Conservation (phyloP, 1,140 invertebrate species). For the Solen grandis region DNA sequence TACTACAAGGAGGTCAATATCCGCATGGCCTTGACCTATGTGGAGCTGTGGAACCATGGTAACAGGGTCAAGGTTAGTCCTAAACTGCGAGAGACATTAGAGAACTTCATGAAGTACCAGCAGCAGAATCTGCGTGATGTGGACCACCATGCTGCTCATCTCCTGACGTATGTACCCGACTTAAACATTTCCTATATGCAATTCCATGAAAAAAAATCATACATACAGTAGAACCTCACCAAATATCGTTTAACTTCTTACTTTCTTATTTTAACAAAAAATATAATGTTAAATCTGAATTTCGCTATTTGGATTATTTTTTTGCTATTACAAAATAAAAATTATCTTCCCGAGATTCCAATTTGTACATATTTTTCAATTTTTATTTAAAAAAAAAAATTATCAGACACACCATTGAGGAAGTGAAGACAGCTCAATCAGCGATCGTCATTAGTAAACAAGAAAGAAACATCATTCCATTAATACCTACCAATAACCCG, state of each 20-base stretch:
- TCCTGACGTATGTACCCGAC: conserved; percentile 91
- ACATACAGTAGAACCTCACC: too few species aligned
- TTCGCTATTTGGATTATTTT: not conserved
- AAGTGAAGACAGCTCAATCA: too few species aligned
- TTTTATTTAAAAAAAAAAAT: too few species aligned
- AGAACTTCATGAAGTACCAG: conserved; percentile 94
- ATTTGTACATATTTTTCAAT: too few species aligned
- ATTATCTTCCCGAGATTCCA: too few species aligned
- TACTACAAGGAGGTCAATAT: conserved; percentile 96
- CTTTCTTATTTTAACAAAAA: too few species aligned
- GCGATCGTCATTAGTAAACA: too few species aligned
- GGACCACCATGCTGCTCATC: conserved; percentile 93
- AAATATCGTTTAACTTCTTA: not conserved
- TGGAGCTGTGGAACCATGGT: conserved; percentile 96
- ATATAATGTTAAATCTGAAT: not conserved
- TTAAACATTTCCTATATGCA: too few species aligned
- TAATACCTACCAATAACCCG: too few species aligned
- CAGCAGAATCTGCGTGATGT: conserved; percentile 90
- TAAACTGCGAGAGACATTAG: conserved; percentile 86
- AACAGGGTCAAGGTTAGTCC: conserved; percentile 86
- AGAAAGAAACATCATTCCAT: too few species aligned
- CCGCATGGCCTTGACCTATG: conserved; percentile 95
- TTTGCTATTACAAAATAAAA: not conserved
- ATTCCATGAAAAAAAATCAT: too few species aligned
- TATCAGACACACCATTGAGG: too few species aligned